Percentiles rank a stretch among this genome's conserved stretches.
Evolutionary conservation across 2,797 vertebrate species (phyloP).

Genomic region (Glyptemys insculpta): DNA sequence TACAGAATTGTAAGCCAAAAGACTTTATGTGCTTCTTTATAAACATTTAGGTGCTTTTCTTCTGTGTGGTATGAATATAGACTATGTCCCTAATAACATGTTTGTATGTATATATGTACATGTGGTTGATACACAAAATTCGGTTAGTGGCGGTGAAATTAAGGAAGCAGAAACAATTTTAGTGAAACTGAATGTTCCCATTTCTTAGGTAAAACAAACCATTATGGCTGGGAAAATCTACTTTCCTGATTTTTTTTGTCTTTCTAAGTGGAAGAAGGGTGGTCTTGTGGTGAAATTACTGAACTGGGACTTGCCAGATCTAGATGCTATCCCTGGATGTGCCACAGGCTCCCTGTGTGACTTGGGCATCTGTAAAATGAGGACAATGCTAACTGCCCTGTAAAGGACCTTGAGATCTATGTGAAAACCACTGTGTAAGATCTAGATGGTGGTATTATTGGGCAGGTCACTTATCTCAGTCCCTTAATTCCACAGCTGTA

Average conservation of each 20-base stretch:
- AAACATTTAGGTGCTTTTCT: conserved; percentile 2
- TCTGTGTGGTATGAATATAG: background rate
- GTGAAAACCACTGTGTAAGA: background rate
- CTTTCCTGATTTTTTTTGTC: background rate
- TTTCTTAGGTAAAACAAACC: background rate
- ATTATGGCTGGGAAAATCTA: background rate
- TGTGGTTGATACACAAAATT: background rate
- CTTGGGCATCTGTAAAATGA: background rate
- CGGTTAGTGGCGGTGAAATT: background rate
- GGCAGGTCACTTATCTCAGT: background rate
- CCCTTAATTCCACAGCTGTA: background rate
- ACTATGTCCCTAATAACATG: background rate
- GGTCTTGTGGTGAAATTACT: background rate
- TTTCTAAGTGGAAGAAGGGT: background rate
- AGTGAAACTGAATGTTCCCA: background rate
- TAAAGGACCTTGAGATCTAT: background rate
- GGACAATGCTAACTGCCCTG: background rate
- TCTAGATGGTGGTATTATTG: background rate
- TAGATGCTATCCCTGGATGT: background rate
- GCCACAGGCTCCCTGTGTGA: background rate
- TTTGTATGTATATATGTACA: background rate
- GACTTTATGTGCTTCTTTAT: background rate
- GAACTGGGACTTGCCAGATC: background rate
- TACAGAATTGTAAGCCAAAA: conserved; percentile 8
- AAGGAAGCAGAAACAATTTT: background rate